Evolutionary conservation across 1,140 invertebrate species (phyloP).

Genomic region (Paramacrobiotus metropolitanus): DNA sequence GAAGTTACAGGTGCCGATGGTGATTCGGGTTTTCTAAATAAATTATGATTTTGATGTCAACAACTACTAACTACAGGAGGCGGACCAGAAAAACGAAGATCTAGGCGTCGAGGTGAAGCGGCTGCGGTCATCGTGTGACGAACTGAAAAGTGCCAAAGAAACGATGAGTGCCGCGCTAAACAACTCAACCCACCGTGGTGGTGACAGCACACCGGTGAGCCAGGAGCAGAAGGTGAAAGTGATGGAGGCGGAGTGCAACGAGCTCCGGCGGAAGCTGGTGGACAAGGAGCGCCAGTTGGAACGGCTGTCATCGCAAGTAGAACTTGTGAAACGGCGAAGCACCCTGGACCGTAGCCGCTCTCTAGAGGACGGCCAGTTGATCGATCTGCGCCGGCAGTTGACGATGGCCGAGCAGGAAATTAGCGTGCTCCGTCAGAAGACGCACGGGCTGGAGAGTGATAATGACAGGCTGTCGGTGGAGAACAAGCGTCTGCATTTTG

Average conservation of each 20-base stretch:
- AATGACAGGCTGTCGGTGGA: conserved; percentile 44
- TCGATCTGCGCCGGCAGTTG: conserved; percentile 43
- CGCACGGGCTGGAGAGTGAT: conserved; percentile 38
- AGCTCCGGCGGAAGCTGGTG: conserved; percentile 45
- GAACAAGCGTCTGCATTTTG: conserved; percentile 35
- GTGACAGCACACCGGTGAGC: conserved; percentile 16
- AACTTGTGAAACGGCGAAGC: background rate
- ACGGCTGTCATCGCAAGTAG: background rate
- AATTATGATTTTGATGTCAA: no score
- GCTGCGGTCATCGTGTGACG: conserved; percentile 31
- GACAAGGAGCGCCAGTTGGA: conserved; percentile 31
- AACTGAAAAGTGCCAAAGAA: conserved; percentile 8
- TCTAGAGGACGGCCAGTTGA: conserved; percentile 27
- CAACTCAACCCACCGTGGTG: conserved; percentile 9
- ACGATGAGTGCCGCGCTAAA: conserved; percentile 12
- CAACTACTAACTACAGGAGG: conserved; percentile 54
- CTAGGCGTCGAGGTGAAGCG: conserved; percentile 48
- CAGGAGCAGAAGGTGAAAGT: conserved; percentile 41
- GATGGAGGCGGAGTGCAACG: conserved; percentile 41
- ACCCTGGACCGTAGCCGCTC: background rate
- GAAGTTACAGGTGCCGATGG: no score
- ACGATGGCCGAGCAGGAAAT: conserved; percentile 47
- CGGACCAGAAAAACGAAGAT: conserved; percentile 50
- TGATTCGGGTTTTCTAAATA: no score
- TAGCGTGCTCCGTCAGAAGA: conserved; percentile 34